Evolutionary conservation across 2,797 vertebrate species (phyloP), one percentile per base, ranked within the genome.

Genomic region (Lates japonicus): DNA sequence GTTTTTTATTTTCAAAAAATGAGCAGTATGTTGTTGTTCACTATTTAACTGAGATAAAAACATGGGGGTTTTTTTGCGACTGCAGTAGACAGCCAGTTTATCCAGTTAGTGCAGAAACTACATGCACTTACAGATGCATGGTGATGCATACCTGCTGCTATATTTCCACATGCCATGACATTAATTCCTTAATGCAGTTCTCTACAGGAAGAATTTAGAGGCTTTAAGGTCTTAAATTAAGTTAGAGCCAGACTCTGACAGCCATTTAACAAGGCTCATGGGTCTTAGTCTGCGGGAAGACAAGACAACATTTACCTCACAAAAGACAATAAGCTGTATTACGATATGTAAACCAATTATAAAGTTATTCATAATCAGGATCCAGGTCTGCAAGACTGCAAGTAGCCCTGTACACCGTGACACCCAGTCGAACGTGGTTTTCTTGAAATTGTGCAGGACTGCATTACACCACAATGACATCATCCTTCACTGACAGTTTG

Each of bases 181-280:
- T 88, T 87, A 82, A 91, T 88, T 88, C 73, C 81, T 87, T 91
- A 91, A 92, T 90, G 86, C 79, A 88, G 48, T 51, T 80, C 74
- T 85, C 58, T 55, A 12, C 82, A 65, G 86, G 83, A 86, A 88
- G 17, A 68, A 81, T 88, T 89, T 66, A 74, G 33, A 64, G 3
- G 81, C 76, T 84, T 76, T 70, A 76, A 68, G 78, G 80, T 84
- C 74, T 83, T 85, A 81, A 86, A 90, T 93, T 64, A 69, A 79
- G 72, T 89, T 87, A 78, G 13, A 29, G 62, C 44, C 55, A 54
- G 78, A 81, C 63, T 82, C 73, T 78, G 78, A 90, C 82, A 83
- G 63, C 54, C 77, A 61, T 74, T 85, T 83, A 83, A 85, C 63
- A 61, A 66, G 67, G 42, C 66, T 79, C 61, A 25, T n/a, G 61